Base-by-base conservation (phyloP, 2,113 vertebrate genomes). In the Esox niger region DNA sequence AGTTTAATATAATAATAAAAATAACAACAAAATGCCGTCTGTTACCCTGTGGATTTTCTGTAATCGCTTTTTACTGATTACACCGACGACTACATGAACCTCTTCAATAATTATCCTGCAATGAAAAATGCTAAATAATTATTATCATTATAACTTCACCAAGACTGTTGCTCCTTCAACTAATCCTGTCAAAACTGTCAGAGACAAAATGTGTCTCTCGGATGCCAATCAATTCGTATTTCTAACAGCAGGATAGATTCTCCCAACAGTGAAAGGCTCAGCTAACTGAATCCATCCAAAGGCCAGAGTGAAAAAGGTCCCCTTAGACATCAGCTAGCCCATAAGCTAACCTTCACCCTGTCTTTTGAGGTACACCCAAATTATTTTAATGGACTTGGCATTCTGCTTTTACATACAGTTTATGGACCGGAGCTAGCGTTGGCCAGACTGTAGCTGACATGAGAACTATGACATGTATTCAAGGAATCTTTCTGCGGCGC, bases 31-130 rank as follows among this genome's bases (percentile, higher is more conserved):
- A 86, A 83, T 87, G 75, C 88, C 89, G 90, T 91, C 89, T 91
- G 89, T 89, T 89, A 86, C 88, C 90, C 87, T 86, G 88, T 81
- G 86, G 90, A 91, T 92, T 91, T 89, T 88, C 88, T 86, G 90
- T 93, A 91, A 93, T 92, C 90, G 88, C 88, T 90, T 86, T 91
- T 91, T 90, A 90, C 91, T 92, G 90, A 92, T 91, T 93, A 90
- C 87, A 90, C 88, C 87, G 82, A 90, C 86, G 88, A 89, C 89
- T 89, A 90, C 88, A 91, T 84, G 77, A 90, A 91, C 88, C 91
- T 91, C 90, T 91, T 91, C 92, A 92, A 91, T 91, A 91, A 92
- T 93, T 91, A 91, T 91, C 87, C 88, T 83, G 79, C 88, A 87
- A 91, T 89, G 35, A 61, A 71, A 86, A 89, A 89, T 63, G 81